Base-by-base conservation (phyloP, 1,140 invertebrate genomes). In the Pseudoatta argentina region DNA sequence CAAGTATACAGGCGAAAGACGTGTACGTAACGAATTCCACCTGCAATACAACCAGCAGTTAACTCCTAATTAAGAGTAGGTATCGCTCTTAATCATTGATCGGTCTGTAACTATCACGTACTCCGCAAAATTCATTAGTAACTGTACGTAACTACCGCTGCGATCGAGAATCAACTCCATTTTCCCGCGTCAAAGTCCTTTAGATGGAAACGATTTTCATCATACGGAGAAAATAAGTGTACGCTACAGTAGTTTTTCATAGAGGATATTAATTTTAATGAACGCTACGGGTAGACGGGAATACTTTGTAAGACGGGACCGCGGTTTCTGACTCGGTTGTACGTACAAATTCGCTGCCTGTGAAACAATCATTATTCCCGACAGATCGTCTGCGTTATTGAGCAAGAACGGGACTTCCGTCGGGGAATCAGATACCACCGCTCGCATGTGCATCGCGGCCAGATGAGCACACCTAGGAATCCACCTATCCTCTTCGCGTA, bases 321-420 rank as follows among this genome's bases (percentile, higher is more conserved):
- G n/a, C 78, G 57, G 63, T 79, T 63, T 64, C 76, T 55, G 51
- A 21, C 78, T 61, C 51, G 39, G 24, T 75, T 79, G 55, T 86
- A 79, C 59, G 44, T 57, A 71, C 30, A 81, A 83, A 83, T 39
- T 27, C 63, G 39, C 30, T 39, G 78, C 51, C 71, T 75, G 10
- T 48, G 63, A 59, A 87, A 89, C 88, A 89, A 89, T 89, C 82
- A 89, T 87, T 89, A 89, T 92, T 91, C 92, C 86, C 88, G 86
- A 86, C 81, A 90, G 77, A 91, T 91, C 91, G 92, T 53, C 88
- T 86, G 88, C 88, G 92, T 93, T 93, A 93, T 93, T 92, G 92
- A 92, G 92, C 89, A 93, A 93, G 91, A 93, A 92, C 91, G 89
- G 92, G 85, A 91, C 92, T 93, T 93, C 92, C 92, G 91, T 89